Conservation (phyloP, 2,888 invertebrate genomes). For the Andrena flavipes region DNA sequence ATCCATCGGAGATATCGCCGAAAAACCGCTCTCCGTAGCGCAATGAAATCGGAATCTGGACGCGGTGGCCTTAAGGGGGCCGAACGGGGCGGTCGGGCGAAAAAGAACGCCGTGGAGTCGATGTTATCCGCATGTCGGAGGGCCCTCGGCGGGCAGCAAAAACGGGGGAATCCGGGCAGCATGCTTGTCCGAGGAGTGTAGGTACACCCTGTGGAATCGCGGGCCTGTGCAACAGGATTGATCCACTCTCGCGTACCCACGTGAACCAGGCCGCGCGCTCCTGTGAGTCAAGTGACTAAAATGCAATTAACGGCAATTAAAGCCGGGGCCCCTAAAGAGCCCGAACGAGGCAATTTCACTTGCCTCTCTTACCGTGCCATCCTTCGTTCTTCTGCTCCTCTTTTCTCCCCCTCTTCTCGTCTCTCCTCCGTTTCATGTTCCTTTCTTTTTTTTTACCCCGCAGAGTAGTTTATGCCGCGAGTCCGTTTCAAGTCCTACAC, state of each 20-base stretch:
- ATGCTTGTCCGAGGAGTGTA: constrained; percentile 63
- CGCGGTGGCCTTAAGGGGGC: constrained; percentile 66
- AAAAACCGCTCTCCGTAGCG: constrained; percentile 46
- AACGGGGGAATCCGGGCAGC: constrained; percentile 66
- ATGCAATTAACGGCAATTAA: constrained; percentile 78
- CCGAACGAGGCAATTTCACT: constrained; percentile 53
- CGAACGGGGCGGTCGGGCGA: constrained; percentile 27
- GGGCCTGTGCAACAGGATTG: constrained; percentile 26
- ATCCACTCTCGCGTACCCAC: constrained; percentile 10
- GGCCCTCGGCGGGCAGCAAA: constrained; percentile 52
- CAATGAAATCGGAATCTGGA: constrained; percentile 71
- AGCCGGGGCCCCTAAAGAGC: constrained; percentile 54
- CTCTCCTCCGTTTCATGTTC: not conserved
- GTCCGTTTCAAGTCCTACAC: not conserved
- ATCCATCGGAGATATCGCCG: constrained; percentile 58
- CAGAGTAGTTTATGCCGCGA: not conserved
- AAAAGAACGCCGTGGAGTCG: constrained; percentile 69
- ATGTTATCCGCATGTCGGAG: constrained; percentile 69
- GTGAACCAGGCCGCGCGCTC: not conserved
- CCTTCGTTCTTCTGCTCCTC: not conserved
- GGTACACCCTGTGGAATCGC: constrained; percentile 42
- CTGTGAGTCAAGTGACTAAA: constrained; percentile 73
- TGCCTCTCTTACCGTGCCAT: constrained; percentile 8
- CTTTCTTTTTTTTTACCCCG: not conserved
- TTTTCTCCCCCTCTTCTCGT: not conserved